These are phyloP conservation scores for Nymphalis urticae DNA, from an alignment of 2,888 invertebrate species.

Conservation along the genomic window DNA sequence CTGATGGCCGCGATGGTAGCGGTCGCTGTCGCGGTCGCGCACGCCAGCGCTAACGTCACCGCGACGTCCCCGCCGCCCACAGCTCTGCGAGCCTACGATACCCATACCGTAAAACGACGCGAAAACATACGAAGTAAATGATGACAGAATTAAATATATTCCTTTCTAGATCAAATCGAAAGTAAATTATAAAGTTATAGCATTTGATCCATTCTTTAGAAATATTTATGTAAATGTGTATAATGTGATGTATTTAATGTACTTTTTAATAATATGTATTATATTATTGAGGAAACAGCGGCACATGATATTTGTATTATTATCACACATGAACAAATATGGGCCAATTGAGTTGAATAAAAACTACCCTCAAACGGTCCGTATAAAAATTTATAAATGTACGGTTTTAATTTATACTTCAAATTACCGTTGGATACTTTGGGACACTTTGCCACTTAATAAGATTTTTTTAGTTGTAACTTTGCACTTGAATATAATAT, in stretches of 20 bases:
- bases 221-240: too few species aligned
- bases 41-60: constrained; percentile 66
- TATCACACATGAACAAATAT: not conserved
- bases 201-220: too few species aligned
- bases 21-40: constrained; percentile 72
- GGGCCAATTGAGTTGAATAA: not conserved
- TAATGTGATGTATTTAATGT: too few species aligned
- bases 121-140: not conserved
- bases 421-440: not conserved
- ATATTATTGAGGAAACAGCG: too few species aligned
- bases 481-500: too few species aligned
- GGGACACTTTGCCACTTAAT: not conserved
- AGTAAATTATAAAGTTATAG: too few species aligned
- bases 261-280: too few species aligned
- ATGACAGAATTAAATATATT: not conserved
- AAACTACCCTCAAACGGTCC: constrained; percentile 7
- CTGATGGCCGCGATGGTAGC: constrained; percentile 77
- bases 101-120: constrained; percentile 25
- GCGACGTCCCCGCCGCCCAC: constrained; percentile 60
- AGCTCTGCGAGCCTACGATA: constrained; percentile 57
- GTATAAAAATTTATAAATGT: not conserved
- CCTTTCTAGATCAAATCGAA: too few species aligned
- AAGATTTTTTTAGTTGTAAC: not conserved
- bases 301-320: not conserved
- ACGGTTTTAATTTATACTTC: not conserved